Conservation (phyloP, 2,797 vertebrate species). For the Cynodonichthys magdalenae region DNA sequence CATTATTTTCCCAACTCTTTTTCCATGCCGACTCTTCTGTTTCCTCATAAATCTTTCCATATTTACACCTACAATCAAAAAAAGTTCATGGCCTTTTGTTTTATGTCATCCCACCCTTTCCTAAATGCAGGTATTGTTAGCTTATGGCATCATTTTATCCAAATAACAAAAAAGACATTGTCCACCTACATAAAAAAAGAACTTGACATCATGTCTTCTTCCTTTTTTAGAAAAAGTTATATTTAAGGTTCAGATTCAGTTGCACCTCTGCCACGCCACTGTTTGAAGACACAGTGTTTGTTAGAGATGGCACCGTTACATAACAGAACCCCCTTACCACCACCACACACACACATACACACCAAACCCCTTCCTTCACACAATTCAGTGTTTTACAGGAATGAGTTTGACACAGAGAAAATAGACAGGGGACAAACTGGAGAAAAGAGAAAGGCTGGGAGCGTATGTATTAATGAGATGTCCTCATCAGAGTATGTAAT, state of each 20-base stretch:
- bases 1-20: constrained; percentile 50
- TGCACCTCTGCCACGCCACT: constrained; percentile 56
- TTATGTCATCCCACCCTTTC: constrained; percentile 74
- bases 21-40: constrained; percentile 56
- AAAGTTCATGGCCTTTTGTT: constrained; percentile 34
- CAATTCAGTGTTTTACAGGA: constrained; percentile 57
- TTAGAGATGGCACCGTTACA: constrained; percentile 64
- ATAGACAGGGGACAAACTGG: constrained; percentile 73
- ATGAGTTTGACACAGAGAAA: constrained; percentile 67
- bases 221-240: constrained; percentile 44
- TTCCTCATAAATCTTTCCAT: constrained; percentile 70
- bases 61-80: constrained; percentile 64
- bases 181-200: constrained; percentile 27
- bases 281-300: constrained; percentile 70
- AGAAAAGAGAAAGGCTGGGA: constrained; percentile 39
- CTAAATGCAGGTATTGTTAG: constrained; percentile 71
- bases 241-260: constrained; percentile 53
- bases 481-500: constrained; percentile 58
- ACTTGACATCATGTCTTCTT: constrained; percentile 61
- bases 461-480: constrained; percentile 31
- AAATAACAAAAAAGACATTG: constrained; percentile 64
- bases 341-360: not conserved
- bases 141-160: constrained; percentile 48
- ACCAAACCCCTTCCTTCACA: constrained; percentile 56
- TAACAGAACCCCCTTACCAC: constrained; percentile 56